A percentile compares a stretch with the other conserved stretches of the same genome.
Evolutionary conservation across 2,888 invertebrate species (phyloP).

Genomic region (Papilio elwesi): DNA sequence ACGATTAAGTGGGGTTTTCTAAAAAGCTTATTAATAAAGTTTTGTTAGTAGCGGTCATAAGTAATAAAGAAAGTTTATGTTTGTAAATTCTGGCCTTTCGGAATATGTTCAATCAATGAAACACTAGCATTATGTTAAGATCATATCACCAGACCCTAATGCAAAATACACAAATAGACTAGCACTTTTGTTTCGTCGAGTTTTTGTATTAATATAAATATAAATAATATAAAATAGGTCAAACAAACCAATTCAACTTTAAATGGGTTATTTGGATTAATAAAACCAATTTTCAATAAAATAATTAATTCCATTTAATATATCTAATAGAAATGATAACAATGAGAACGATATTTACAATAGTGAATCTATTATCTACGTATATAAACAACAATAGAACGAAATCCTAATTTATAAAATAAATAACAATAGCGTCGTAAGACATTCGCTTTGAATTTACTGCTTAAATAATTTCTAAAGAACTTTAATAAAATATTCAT

Average conservation of each 20-base stretch:
- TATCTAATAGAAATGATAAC: constrained; percentile 67
- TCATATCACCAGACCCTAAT: no score
- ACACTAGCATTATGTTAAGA: no score
- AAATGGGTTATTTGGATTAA: constrained; percentile 25
- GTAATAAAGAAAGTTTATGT: no score
- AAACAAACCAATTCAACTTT: background rate
- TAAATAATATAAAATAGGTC: no score
- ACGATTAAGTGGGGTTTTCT: no score
- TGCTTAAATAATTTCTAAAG: constrained; percentile 21
- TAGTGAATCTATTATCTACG: constrained; percentile 56
- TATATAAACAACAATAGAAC: constrained; percentile 60
- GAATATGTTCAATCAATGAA: no score
- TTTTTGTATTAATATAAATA: no score
- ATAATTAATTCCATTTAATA: constrained; percentile 65
- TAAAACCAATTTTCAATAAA: constrained; percentile 45
- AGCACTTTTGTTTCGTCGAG: no score
- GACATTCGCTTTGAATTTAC: constrained; percentile 45
- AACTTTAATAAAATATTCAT: constrained; percentile 36
- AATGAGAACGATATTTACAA: constrained; percentile 78
- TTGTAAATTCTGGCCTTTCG: no score
- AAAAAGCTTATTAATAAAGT: no score
- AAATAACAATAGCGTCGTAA: constrained; percentile 71
- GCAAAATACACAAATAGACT: no score
- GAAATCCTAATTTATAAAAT: constrained; percentile 65
- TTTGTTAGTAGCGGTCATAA: no score